Evolutionary conservation across 2,797 vertebrate species (phyloP), one percentile per base, ranked within the genome.

Genomic region (Serranus cabrilla): DNA sequence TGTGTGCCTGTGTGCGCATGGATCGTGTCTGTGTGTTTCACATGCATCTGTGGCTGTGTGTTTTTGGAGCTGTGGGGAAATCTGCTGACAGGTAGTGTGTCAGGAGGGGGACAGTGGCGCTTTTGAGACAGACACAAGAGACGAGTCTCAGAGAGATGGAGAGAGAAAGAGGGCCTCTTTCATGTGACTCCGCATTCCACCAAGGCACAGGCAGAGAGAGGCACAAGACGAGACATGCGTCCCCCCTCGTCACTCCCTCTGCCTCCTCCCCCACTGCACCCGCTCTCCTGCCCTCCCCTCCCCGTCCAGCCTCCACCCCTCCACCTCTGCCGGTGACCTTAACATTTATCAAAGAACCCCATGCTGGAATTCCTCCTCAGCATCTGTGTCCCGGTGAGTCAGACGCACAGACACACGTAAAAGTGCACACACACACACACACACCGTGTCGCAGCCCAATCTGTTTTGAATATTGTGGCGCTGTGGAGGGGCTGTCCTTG

Each of bases 401-500:
- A 94, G 92, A 95, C 93, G 87, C 58, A 93, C 92, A 96, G 90
- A 94, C 76, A 86, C 91, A 94, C 90, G 91, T 21, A 60, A 39
- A 54, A 21, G 34, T 42, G 18, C 91, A 95, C 92, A 94, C 94
- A 95, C 94, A 93, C 91, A 94, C 87, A 88, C 93, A 94, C 93
- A 94, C 94, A 95, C 93, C 90, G 27, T 95, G 95, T 96, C 71
- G 83, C 95, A 93, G 93, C 93, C 92, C 95, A 96, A 95, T 96
- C 95, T 96, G 96, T 95, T 97, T 96, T 96, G 96, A 97, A 97
- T 97, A 96, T 96, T 95, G 96, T 95, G 94, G 94, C 94, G 94
- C 90, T 82, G 91, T 85, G 93, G 94, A 89, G 95, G 93, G 93
- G 92, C 94, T 94, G 95, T 97, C 96, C 96, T 96, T 95, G 96